Percentiles rank a stretch among this genome's conserved stretches.
phyloP scores from a whole-genome alignment of 2,113 vertebrate species.

The Ochotona princeps region DNA sequence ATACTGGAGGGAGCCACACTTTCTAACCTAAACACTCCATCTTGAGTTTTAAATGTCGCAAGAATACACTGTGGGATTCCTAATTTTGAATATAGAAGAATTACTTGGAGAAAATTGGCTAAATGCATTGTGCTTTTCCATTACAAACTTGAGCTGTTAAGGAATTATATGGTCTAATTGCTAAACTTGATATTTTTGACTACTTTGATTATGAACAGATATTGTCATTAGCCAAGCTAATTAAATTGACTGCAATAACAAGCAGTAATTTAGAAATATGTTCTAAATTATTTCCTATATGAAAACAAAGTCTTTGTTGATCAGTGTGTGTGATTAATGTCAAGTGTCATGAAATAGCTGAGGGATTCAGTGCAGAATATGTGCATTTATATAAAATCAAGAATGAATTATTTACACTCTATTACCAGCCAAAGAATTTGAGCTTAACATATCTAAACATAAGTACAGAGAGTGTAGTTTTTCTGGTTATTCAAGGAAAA shows the following conservation, averaged over 20 bases:
- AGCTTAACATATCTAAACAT: neutral
- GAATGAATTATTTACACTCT: neutral
- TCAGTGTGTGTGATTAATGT: conserved; percentile 83
- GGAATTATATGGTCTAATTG: conserved; percentile 85
- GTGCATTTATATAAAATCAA: conserved; percentile 51
- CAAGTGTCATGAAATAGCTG: conserved; percentile 79
- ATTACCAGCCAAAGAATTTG: conserved; percentile 14
- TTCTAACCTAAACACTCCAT: conserved; percentile 80
- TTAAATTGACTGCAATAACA: conserved; percentile 86
- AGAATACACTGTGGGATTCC: conserved; percentile 82
- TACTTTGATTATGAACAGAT: conserved; percentile 87
- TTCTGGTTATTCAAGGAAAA: neutral
- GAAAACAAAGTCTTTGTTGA: conserved; percentile 85
- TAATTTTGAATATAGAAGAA: conserved; percentile 80
- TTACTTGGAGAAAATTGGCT: conserved; percentile 82
- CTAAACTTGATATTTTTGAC: conserved; percentile 86
- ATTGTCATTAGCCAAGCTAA: conserved; percentile 86
- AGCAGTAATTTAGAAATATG: conserved; percentile 86
- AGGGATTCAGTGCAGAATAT: conserved; percentile 75
- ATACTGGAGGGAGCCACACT: conserved; percentile 66
- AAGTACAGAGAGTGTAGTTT: neutral
- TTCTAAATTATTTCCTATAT: conserved; percentile 85
- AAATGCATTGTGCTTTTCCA: conserved; percentile 76
- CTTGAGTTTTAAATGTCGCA: conserved; percentile 82
- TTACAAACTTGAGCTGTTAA: conserved; percentile 86